These are phyloP conservation scores for Hemicrepidius hirtus DNA, from an alignment of 2,888 invertebrate genomes.

Conservation along the genomic window DNA sequence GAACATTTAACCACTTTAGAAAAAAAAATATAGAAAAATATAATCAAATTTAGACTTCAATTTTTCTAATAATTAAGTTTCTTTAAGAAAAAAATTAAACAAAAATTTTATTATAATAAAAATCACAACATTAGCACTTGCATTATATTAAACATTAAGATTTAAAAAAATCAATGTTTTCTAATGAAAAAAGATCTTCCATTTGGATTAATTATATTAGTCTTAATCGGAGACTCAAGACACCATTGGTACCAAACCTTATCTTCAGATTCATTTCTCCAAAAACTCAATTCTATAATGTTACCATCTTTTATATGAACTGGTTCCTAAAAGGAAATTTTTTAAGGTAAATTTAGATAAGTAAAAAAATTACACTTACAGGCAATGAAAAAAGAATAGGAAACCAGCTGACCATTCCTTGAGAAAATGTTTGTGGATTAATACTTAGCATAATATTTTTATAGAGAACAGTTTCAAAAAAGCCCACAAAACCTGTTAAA, in stretches of 20 bases:
- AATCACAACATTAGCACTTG: slow-evolving; percentile 13
- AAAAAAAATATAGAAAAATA: neutral
- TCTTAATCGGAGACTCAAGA: slow-evolving; percentile 77
- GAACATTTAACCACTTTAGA: no score
- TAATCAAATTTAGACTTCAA: neutral
- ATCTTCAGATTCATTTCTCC: slow-evolving; percentile 86
- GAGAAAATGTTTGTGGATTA: slow-evolving; percentile 90
- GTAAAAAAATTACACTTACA: slow-evolving; percentile 72
- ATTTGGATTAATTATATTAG: slow-evolving; percentile 81
- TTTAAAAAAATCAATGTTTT: slow-evolving; percentile 59
- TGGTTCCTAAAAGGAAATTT: slow-evolving; percentile 77
- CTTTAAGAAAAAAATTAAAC: neutral
- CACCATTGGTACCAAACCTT: slow-evolving; percentile 99
- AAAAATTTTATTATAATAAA: neutral
- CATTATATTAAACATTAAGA: neutral
- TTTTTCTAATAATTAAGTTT: neutral
- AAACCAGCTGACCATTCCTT: slow-evolving; percentile 98
- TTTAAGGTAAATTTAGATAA: neutral
- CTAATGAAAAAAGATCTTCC: slow-evolving; percentile 83
- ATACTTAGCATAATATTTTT: slow-evolving; percentile 91
- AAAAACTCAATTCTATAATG: slow-evolving; percentile 86
- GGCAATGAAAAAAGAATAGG: slow-evolving; percentile 94
- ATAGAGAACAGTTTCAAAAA: slow-evolving; percentile 92
- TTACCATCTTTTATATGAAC: slow-evolving; percentile 82
- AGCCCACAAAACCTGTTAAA: slow-evolving; percentile 96